Evolutionary conservation across 2,888 invertebrate genomes (phyloP).

Genomic region (Thelaira solivaga): DNA sequence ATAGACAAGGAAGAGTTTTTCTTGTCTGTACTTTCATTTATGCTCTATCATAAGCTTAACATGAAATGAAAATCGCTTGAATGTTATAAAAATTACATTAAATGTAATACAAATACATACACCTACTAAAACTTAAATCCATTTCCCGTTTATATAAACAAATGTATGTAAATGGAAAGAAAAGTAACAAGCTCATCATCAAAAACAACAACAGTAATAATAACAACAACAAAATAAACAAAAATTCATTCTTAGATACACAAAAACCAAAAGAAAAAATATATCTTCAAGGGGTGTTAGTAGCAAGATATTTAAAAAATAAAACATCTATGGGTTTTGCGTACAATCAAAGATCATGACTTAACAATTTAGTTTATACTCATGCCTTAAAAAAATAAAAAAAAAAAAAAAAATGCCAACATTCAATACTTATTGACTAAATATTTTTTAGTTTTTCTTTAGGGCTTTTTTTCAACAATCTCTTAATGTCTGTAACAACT

Average conservation of each 20-base stretch:
- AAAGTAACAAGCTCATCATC: neutral
- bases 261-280: neutral
- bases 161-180: neutral
- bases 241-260: too few species aligned
- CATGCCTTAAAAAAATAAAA: too few species aligned
- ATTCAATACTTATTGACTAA: constrained; percentile 7
- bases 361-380: constrained; percentile 4
- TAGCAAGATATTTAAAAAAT: constrained; percentile 5
- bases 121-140: constrained; percentile 4
- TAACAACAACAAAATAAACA: too few species aligned
- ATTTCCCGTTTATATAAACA: constrained; percentile 3
- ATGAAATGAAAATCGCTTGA: constrained; percentile 71
- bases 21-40: constrained; percentile 61
- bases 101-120: neutral
- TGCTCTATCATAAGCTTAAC: constrained; percentile 73
- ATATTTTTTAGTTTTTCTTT: neutral
- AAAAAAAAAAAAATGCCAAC: neutral
- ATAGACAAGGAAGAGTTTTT: neutral
- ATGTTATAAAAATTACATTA: constrained; percentile 61
- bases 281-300: neutral
- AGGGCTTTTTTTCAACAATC: too few species aligned
- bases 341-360: constrained; percentile 48
- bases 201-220: too few species aligned
- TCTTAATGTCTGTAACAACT: neutral
- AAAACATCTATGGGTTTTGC: neutral